These are phyloP conservation scores for Acholoe squamosa DNA, from an alignment of 2,888 invertebrate species.

Conservation along the genomic window DNA sequence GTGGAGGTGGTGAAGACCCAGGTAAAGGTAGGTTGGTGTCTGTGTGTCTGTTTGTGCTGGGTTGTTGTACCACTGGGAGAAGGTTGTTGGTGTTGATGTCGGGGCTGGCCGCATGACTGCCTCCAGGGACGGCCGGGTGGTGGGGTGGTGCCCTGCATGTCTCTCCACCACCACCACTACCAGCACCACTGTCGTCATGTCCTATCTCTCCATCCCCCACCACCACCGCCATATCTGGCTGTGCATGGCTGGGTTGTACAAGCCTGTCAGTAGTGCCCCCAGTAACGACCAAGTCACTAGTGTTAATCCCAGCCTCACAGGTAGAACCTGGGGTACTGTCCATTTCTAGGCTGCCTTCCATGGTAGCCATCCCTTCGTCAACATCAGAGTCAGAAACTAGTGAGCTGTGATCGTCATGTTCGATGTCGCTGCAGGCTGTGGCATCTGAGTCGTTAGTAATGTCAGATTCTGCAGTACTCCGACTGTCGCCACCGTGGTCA, in stretches of 20 bases:
- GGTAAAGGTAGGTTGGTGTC: neutral
- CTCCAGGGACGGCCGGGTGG: neutral
- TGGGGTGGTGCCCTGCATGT: neutral
- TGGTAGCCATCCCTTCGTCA: neutral
- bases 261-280: too few species aligned
- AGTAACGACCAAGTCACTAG: too few species aligned
- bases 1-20: neutral
- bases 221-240: neutral
- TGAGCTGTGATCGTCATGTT: neutral
- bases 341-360: neutral
- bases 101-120: conserved; percentile 2
- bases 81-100: neutral
- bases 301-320: too few species aligned
- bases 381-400: neutral
- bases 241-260: neutral
- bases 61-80: neutral
- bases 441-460: neutral
- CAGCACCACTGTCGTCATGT: neutral
- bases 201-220: neutral
- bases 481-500: neutral
- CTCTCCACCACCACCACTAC: neutral
- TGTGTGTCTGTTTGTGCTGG: neutral
- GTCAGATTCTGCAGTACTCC: neutral
- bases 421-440: neutral
- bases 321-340: neutral